A percentile compares a stretch with the other conserved stretches of the same genome.
Evolutionary conservation across 2,888 invertebrate species (phyloP).

Genomic region (Darwinula stevensoni): DNA sequence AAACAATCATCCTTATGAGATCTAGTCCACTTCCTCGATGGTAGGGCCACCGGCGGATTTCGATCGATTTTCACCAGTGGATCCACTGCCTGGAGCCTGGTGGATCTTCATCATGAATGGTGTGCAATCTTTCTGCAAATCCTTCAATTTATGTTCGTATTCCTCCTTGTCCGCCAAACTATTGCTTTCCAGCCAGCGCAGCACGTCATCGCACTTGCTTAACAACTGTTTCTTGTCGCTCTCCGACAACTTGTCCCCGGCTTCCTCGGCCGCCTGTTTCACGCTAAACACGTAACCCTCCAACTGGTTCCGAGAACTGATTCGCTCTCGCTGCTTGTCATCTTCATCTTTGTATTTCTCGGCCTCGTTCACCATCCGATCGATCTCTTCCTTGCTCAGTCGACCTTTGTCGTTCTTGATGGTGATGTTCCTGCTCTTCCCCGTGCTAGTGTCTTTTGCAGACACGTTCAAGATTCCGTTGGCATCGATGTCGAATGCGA

Average conservation of each 20-base stretch:
- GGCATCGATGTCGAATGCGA: too few relatives aligned
- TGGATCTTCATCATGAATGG: slow-evolving; percentile 61
- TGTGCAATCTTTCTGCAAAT: slow-evolving; percentile 37
- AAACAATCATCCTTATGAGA: too few relatives aligned
- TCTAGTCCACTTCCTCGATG: slow-evolving; percentile 26
- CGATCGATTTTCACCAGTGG: slow-evolving; percentile 13
- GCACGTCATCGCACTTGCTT: slow-evolving; percentile 25
- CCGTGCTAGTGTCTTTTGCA: neutral
- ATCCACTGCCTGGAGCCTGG: slow-evolving; percentile 23
- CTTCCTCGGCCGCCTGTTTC: slow-evolving; percentile 24
- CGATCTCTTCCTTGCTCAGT: neutral
- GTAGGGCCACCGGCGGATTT: slow-evolving; percentile 18
- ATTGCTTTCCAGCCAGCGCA: slow-evolving; percentile 52
- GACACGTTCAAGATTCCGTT: slow-evolving; percentile 3
- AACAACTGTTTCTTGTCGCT: slow-evolving; percentile 33
- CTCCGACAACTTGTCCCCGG: slow-evolving; percentile 28
- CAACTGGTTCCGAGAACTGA: neutral
- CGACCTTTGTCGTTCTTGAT: slow-evolving; percentile 3
- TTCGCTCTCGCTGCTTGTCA: neutral
- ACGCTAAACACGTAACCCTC: neutral
- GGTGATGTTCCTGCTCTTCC: neutral
- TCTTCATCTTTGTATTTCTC: neutral
- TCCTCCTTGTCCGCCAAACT: slow-evolving; percentile 44
- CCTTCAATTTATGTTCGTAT: slow-evolving; percentile 40
- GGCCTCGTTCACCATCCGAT: neutral